Evolutionary conservation across 2,888 invertebrate species (phyloP).

Genomic region (Gasteruption jaculator): DNA sequence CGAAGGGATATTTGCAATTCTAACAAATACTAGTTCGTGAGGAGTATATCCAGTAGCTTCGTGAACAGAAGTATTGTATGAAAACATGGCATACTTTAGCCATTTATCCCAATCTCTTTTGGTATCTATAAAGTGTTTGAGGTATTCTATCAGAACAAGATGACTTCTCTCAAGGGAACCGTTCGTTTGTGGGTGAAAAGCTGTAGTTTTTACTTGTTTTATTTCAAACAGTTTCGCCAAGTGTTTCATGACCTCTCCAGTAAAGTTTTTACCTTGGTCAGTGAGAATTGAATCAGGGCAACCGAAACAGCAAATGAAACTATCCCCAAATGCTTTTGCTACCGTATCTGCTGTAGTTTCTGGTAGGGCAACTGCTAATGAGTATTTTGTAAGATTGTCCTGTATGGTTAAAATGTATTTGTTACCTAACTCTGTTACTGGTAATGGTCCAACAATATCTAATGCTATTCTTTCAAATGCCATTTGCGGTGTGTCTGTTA

Average conservation of each 20-base stretch:
- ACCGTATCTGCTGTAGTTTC: conserved; percentile 9
- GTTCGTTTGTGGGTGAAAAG: too few species aligned
- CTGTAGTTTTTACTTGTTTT: too few species aligned
- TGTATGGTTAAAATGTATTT: conserved; percentile 17
- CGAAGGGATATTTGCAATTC: too few species aligned
- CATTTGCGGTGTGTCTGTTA: conserved; percentile 16
- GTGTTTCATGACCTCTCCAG: conserved; percentile 6
- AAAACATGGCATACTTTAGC: too few species aligned
- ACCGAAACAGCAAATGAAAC: conserved; percentile 14
- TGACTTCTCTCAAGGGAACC: too few species aligned
- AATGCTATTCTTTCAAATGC: conserved; percentile 22
- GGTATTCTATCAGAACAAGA: too few species aligned
- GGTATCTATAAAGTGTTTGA: too few species aligned
- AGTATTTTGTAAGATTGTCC: conserved; percentile 16
- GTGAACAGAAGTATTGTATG: too few species aligned
- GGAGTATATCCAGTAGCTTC: too few species aligned
- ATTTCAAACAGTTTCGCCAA: too few species aligned
- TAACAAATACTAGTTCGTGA: too few species aligned
- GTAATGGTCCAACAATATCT: conserved; percentile 27
- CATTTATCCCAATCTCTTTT: too few species aligned
- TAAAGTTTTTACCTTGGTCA: conserved; percentile 15
- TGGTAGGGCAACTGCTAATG: conserved; percentile 8
- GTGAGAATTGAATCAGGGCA: conserved; percentile 12
- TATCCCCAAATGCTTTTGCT: conserved; percentile 10
- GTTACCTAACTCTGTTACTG: conserved; percentile 15